Evolutionary conservation across 2,797 vertebrate species (phyloP), one percentile per base, ranked within the genome.

Genomic region (Cyprinodon diabolis): DNA sequence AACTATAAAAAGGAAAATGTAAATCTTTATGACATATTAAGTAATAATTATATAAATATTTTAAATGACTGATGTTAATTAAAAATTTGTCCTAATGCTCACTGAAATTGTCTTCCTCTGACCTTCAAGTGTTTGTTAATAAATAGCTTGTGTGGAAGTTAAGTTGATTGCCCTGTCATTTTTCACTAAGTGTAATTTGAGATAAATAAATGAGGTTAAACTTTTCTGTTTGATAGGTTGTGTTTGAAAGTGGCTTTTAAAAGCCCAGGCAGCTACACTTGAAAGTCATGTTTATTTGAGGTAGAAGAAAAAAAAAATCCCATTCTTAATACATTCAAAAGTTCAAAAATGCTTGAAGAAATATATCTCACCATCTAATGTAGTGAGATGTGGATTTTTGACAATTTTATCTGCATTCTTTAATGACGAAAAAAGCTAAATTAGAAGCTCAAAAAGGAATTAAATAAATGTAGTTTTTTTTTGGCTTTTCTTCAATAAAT

Each of bases 91-190:
- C 23, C 1, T 14, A 48, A 30, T n/a, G 10, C 3, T 63, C 9
- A 63, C 45, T 79, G 15, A 52, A 48, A 69, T 60, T 3, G 25
- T 30, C 25, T 30, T 30, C 25, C 25, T 30, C 25, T 57, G 47
- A 60, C 3, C 0, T 58, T 17, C 57, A 15, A 30, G 25, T 55
- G 49, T 30, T 7, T 72, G 47, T 77, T 74, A 78, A 75, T 85
- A 84, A 86, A 63, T 19, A 7, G 67, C 12, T 35, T 69, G 21
- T 74, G 72, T 23, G 11, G 76, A 21, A 56, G 10, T 52, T 4
- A 7, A 25, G 25, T 30, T 45, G 4, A 25, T 30, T 66, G 6
- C 19, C 49, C 23, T 60, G n/a, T 9, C 12, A 55, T 72, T 52
- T 15, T 62, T 23, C 69, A 72, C 6, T 15, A 35, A 47, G 57